Conservation (phyloP, 2,888 invertebrate species). For the Allygus modestus region DNA sequence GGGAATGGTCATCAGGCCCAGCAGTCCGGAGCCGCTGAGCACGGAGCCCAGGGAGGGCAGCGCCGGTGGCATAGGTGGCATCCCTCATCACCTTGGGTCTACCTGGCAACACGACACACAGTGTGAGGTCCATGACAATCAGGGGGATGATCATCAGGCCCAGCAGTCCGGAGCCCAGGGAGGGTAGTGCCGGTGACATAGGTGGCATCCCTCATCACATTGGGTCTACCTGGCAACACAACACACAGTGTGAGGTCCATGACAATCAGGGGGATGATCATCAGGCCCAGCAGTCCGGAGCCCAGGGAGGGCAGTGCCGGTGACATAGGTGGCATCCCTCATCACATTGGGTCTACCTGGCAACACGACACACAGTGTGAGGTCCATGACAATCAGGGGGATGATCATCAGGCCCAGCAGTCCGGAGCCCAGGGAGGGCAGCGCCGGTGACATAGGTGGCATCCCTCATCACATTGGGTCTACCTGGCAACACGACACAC, state of each 20-base stretch:
- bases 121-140: conserved; percentile 88
- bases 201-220: conserved; percentile 62
- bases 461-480: conserved; percentile 60
- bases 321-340: conserved; percentile 73
- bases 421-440: conserved; percentile 77
- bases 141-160: conserved; percentile 83
- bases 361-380: conserved; percentile 78
- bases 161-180: conserved; percentile 74
- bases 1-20: conserved; percentile 81
- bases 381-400: conserved; percentile 88
- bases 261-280: conserved; percentile 88
- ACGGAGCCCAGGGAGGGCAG: conserved; percentile 77
- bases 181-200: conserved; percentile 76
- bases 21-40: conserved; percentile 73
- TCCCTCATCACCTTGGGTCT: conserved; percentile 60
- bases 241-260: conserved; percentile 86
- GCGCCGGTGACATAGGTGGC: conserved; percentile 74
- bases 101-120: conserved; percentile 73
- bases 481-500: conserved; percentile 72
- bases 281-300: conserved; percentile 74
- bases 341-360: conserved; percentile 60
- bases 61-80: conserved; percentile 74
- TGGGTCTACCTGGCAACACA: conserved; percentile 27
- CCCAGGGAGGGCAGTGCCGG: conserved; percentile 75
- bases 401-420: conserved; percentile 78